Conservation (phyloP, 2,888 invertebrate genomes). For the Euspilapteryx auroguttella region DNA sequence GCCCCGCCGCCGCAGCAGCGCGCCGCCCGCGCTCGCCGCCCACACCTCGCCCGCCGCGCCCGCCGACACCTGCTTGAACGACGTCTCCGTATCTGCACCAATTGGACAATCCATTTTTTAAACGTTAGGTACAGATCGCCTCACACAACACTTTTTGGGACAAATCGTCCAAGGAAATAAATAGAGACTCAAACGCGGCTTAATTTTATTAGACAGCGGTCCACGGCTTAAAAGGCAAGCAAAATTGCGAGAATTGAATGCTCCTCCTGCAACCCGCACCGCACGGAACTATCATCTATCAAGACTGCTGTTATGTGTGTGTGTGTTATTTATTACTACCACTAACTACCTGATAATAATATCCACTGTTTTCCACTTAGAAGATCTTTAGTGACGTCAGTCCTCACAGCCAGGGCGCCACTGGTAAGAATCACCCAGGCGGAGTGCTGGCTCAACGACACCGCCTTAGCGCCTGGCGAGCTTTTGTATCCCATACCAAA, state of each 20-base stretch:
- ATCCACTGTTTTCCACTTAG: constrained; percentile 87
- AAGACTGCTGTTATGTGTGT: too few species aligned
- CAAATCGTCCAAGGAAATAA: too few species aligned
- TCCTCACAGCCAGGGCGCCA: constrained; percentile 75
- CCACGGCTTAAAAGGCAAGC: too few species aligned
- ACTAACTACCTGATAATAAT: constrained; percentile 59
- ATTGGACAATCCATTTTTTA: too few species aligned
- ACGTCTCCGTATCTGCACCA: constrained; percentile 31
- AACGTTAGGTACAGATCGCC: too few species aligned
- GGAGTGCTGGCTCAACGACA: constrained; percentile 71
- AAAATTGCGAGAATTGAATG: too few species aligned
- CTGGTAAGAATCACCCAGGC: constrained; percentile 82
- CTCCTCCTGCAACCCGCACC: too few species aligned
- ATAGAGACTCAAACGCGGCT: too few species aligned
- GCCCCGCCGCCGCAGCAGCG: constrained; percentile 72
- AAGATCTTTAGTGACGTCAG: constrained; percentile 72
- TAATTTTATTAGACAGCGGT: too few species aligned
- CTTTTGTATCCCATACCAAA: constrained; percentile 28
- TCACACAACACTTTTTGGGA: too few species aligned
- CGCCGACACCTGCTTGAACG: constrained; percentile 74
- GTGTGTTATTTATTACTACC: too few species aligned
- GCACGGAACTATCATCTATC: too few species aligned
- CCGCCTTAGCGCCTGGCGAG: constrained; percentile 63
- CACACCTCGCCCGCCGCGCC: constrained; percentile 71
- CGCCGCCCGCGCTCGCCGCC: constrained; percentile 73